Percentiles rank a stretch among this genome's conserved stretches.
Evolutionary conservation across 2,797 vertebrate species (phyloP).

Genomic region (Chloroceryle amazona): DNA sequence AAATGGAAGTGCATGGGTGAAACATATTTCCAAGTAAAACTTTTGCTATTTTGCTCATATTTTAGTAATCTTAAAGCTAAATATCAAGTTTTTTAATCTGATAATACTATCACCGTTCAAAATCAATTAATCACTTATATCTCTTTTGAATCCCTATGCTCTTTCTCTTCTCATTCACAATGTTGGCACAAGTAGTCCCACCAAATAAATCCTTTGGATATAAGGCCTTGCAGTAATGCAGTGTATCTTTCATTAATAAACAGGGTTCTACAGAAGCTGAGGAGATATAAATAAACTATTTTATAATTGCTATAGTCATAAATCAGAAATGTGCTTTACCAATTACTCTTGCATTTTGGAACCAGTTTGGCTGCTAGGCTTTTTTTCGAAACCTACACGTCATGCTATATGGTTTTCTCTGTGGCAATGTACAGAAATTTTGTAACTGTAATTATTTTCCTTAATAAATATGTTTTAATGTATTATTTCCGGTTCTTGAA

Average conservation of each 20-base stretch:
- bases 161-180: not conserved
- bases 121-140: not conserved
- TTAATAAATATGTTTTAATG: not conserved
- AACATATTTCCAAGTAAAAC: not conserved
- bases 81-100: not conserved
- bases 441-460: not conserved
- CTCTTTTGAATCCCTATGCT: not conserved
- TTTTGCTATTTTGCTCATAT: not conserved
- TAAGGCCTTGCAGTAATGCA: not conserved
- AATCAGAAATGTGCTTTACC: conserved; percentile 3
- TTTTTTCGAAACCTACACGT: not conserved
- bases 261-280: not conserved
- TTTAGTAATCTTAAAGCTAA: not conserved
- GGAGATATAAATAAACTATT: not conserved
- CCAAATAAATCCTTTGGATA: not conserved
- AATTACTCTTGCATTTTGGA: not conserved
- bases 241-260: not conserved
- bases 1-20: not conserved
- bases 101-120: not conserved
- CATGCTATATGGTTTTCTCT: not conserved
- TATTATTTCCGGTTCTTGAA: not conserved
- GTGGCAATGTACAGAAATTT: not conserved
- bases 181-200: not conserved
- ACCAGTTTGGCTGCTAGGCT: not conserved
- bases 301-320: conserved; percentile 2